A percentile compares a stretch with the other conserved stretches of the same genome.
Conservation (phyloP, 2,888 invertebrate species). For the Rhimphoctona megacephalus region DNA sequence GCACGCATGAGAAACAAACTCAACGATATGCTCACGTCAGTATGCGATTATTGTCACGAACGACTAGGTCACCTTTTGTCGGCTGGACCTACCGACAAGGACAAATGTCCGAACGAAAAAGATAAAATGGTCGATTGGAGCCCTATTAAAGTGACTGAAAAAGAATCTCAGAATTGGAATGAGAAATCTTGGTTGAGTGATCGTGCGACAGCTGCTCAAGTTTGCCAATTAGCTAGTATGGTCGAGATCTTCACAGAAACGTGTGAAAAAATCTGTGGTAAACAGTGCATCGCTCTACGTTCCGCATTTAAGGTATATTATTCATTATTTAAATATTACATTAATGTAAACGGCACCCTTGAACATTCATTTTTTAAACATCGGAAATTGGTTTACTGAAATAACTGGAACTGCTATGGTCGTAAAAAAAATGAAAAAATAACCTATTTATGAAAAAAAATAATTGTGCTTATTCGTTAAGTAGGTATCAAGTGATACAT, state of each 20-base stretch:
- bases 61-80: constrained; percentile 95
- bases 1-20: constrained; percentile 89
- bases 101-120: constrained; percentile 79
- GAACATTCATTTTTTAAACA: neutral
- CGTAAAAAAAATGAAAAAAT: no score
- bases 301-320: constrained; percentile 89
- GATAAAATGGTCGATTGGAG: constrained; percentile 76
- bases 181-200: constrained; percentile 87
- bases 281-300: constrained; percentile 91
- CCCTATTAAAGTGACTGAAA: constrained; percentile 75
- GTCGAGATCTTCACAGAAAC: constrained; percentile 92
- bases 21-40: constrained; percentile 91
- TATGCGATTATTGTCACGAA: constrained; percentile 97
- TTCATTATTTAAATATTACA: neutral
- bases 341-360: no score
- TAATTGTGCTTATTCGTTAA: neutral
- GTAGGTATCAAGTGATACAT: no score
- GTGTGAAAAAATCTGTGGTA: constrained; percentile 91
- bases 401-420: no score
- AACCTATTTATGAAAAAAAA: neutral
- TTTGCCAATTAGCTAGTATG: constrained; percentile 91
- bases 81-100: constrained; percentile 90
- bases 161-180: constrained; percentile 74
- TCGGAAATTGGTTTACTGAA: neutral
- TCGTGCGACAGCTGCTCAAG: constrained; percentile 91